Conservation (phyloP, 2,113 vertebrate species). For the Butorides virescens region DNA sequence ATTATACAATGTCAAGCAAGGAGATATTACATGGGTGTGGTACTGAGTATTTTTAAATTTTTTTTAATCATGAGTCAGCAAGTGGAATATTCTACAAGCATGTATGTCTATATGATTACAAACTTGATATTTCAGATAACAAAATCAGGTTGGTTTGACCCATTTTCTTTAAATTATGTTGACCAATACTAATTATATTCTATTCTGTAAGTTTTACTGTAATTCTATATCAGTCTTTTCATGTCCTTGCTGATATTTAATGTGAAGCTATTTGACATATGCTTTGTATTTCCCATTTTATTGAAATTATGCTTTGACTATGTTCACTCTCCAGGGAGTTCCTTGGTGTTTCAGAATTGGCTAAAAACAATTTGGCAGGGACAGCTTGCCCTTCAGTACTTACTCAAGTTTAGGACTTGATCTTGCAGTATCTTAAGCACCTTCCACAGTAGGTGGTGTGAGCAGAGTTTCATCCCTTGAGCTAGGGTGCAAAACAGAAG, state of each 20-base stretch:
- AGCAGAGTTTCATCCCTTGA: background rate
- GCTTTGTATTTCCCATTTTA: background rate
- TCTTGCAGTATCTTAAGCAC: background rate
- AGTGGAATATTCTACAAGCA: background rate
- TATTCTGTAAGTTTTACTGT: background rate
- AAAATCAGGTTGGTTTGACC: background rate
- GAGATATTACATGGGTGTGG: background rate
- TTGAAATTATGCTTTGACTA: background rate
- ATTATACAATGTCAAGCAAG: background rate
- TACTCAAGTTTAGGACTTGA: background rate
- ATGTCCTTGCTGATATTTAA: background rate
- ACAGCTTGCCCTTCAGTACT: background rate
- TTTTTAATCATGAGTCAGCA: background rate
- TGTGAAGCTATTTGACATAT: background rate
- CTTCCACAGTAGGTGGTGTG: rapidly evolving
- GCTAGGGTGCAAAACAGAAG: background rate
- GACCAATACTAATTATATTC: background rate
- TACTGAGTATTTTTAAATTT: background rate
- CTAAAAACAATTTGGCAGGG: background rate
- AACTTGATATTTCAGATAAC: background rate
- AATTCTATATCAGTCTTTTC: background rate
- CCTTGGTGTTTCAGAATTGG: background rate
- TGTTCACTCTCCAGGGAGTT: background rate
- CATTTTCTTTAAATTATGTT: background rate
- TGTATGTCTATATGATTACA: background rate